Evolutionary conservation across 2,113 vertebrate genomes (phyloP).

Genomic region (Dicentrarchus labrax): DNA sequence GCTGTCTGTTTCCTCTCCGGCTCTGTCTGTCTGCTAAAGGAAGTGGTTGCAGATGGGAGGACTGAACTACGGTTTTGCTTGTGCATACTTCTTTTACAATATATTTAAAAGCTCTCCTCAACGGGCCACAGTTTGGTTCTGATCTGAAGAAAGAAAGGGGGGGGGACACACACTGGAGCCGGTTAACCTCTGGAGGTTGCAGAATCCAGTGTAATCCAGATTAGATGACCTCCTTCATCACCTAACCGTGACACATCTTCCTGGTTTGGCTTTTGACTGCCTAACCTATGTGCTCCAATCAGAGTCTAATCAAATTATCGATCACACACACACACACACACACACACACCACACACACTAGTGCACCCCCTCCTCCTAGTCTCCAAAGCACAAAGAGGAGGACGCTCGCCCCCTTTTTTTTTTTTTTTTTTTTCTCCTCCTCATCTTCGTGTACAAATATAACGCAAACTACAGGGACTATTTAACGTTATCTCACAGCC

Average conservation of each 20-base stretch:
- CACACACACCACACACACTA: slow-evolving; percentile 18
- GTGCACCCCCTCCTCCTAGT: background rate
- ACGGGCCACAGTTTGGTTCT: too few relatives aligned
- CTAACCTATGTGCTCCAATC: slow-evolving; percentile 29
- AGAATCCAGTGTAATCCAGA: slow-evolving; percentile 75
- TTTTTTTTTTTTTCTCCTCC: too few relatives aligned
- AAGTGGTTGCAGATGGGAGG: slow-evolving; percentile 62
- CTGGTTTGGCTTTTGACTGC: slow-evolving; percentile 23
- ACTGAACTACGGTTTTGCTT: background rate
- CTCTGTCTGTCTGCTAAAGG: slow-evolving; percentile 45
- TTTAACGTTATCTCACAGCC: background rate
- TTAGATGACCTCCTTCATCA: slow-evolving; percentile 65
- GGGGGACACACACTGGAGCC: too few relatives aligned
- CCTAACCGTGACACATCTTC: slow-evolving; percentile 29
- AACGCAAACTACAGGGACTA: background rate
- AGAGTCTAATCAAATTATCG: slow-evolving; percentile 45
- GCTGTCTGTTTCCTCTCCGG: slow-evolving; percentile 27
- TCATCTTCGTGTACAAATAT: background rate
- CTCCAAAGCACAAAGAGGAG: background rate
- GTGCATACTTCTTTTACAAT: slow-evolving; percentile 24
- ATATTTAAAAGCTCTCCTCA: background rate
- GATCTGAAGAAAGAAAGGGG: too few relatives aligned
- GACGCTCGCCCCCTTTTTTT: too few relatives aligned
- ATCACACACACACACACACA: slow-evolving; percentile 38
- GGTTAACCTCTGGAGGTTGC: too few relatives aligned